Percentiles rank a stretch among this genome's conserved stretches.
These are phyloP conservation scores for Entomyzon cyanotis DNA, from an alignment of 2,113 vertebrate species.

Conservation along the genomic window DNA sequence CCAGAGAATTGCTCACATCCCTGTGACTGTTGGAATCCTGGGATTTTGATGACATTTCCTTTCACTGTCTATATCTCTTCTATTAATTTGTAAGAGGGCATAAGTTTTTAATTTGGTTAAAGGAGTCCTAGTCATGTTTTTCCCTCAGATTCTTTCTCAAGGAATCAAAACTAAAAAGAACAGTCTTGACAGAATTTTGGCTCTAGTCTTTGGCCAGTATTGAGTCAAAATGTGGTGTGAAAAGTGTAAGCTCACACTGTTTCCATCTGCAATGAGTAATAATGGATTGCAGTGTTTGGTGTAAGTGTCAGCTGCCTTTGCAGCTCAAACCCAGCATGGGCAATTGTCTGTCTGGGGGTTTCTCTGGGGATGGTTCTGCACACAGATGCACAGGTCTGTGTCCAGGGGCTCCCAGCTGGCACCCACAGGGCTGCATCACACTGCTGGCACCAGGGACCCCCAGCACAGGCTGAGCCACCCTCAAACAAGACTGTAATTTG, in stretches of 20 bases:
- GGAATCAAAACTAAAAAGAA: constrained; percentile 20
- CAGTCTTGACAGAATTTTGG: constrained; percentile 53
- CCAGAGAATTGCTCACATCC: background rate
- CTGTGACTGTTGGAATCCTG: constrained; percentile 9
- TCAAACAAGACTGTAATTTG: background rate
- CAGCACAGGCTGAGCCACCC: background rate
- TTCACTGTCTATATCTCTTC: constrained; percentile 30
- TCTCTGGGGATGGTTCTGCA: background rate
- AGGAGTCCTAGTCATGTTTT: constrained; percentile 37
- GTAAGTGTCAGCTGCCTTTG: background rate
- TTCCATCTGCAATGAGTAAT: constrained; percentile 27
- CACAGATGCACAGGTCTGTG: no score
- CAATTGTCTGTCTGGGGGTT: background rate
- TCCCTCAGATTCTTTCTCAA: constrained; percentile 44
- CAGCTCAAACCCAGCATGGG: background rate
- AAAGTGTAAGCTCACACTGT: constrained; percentile 5
- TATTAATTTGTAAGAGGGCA: constrained; percentile 33
- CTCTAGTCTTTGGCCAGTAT: constrained; percentile 60
- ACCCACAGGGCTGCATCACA: background rate
- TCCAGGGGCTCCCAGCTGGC: no score
- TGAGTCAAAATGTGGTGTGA: constrained; percentile 41
- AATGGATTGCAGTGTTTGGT: background rate
- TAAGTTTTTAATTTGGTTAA: constrained; percentile 57
- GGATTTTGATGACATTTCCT: constrained; percentile 56
- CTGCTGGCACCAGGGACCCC: accelerated